A percentile compares a stretch with the other conserved stretches of the same genome.
These are phyloP conservation scores for Micrasema longulum DNA, from an alignment of 1,140 invertebrate species.

Conservation along the genomic window DNA sequence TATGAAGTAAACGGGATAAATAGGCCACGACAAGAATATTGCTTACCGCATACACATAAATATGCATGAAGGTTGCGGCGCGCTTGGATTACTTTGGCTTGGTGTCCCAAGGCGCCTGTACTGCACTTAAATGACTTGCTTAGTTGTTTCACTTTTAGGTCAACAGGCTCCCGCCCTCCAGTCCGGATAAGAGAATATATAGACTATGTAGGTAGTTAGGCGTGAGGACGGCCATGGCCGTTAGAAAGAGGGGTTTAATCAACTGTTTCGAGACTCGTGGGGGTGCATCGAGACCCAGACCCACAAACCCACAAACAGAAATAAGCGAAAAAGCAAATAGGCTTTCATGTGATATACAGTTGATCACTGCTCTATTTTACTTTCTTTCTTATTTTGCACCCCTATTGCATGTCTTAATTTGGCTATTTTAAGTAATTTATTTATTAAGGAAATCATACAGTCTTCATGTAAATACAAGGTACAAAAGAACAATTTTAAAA, in stretches of 20 bases:
- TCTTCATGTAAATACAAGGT: too few species aligned
- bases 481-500: too few species aligned
- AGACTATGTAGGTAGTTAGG: too few species aligned
- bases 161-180: constrained; percentile 19
- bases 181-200: background rate
- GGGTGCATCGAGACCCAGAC: background rate
- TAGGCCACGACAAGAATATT: constrained; percentile 9
- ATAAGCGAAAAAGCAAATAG: too few species aligned
- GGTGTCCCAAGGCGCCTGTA: constrained; percentile 17
- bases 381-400: too few species aligned
- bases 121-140: constrained; percentile 34
- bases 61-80: constrained; percentile 18
- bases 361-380: too few species aligned
- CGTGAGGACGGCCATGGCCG: too few species aligned
- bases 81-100: background rate
- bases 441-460: too few species aligned
- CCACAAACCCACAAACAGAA: too few species aligned
- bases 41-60: constrained; percentile 6
- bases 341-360: too few species aligned
- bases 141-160: constrained; percentile 42
- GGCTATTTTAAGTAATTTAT: too few species aligned
- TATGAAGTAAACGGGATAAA: background rate
- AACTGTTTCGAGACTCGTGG: constrained; percentile 11
- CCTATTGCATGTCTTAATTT: too few species aligned
- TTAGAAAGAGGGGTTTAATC: constrained; percentile 7